Conservation (phyloP, 2,797 vertebrate genomes). For the Aldrovandia affinis region DNA sequence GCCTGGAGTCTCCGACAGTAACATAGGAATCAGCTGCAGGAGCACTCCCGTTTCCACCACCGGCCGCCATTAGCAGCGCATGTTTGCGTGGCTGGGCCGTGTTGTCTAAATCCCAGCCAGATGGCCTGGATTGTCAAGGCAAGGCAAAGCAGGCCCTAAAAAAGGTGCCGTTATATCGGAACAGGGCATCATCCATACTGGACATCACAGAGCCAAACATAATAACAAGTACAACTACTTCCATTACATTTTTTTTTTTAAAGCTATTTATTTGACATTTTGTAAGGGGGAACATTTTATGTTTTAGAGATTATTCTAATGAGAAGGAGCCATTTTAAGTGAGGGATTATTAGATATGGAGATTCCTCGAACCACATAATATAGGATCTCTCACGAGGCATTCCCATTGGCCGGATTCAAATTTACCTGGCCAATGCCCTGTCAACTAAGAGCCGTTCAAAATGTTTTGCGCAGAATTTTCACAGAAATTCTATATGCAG, state of each 20-base stretch:
- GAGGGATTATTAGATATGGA: neutral
- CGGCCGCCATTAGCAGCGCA: neutral
- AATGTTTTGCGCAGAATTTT: neutral
- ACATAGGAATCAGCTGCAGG: neutral
- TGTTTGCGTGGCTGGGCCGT: neutral
- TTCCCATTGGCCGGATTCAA: neutral
- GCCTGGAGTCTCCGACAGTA: neutral
- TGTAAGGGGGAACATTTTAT: neutral
- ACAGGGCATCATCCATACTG: neutral
- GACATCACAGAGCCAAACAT: neutral
- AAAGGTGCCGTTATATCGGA: neutral
- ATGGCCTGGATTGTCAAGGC: neutral
- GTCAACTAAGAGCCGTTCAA: neutral
- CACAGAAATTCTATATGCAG: no score
- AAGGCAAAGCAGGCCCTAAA: neutral
- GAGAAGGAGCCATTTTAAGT: neutral
- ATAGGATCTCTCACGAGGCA: neutral
- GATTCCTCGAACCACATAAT: neutral
- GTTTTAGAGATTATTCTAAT: neutral
- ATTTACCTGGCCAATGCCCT: neutral
- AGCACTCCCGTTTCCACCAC: neutral
- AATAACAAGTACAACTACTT: neutral
- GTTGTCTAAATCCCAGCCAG: constrained; percentile 9
- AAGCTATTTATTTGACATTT: neutral
- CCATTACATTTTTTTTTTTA: no score